phyloP scores from a whole-genome alignment of 2,797 vertebrate genomes.

The Lutjanus campechanus region DNA sequence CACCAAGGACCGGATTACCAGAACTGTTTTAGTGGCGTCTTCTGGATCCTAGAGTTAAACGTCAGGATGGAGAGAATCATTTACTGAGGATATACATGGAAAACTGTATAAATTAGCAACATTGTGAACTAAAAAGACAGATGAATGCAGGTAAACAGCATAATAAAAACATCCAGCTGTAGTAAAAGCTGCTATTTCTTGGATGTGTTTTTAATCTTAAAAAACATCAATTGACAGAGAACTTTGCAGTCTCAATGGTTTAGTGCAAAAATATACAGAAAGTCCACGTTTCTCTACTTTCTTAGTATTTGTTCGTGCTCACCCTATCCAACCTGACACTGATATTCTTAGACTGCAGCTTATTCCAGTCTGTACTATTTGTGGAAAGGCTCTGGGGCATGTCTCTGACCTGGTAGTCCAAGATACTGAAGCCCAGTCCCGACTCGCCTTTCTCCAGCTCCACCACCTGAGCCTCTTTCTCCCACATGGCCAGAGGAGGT shows the following conservation, averaged over 20 bases:
- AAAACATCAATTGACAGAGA: not conserved
- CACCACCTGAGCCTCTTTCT: conserved; percentile 89
- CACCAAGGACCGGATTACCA: conserved; percentile 96
- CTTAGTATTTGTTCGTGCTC: conserved; percentile 40
- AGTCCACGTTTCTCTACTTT: conserved; percentile 21
- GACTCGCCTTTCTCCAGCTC: conserved; percentile 92
- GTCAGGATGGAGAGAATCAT: not conserved
- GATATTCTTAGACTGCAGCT: conserved; percentile 58
- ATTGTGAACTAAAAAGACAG: not conserved
- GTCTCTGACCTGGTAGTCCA: conserved; percentile 94
- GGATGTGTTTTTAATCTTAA: not conserved
- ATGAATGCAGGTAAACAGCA: conserved; percentile 1
- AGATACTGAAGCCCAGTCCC: conserved; percentile 97
- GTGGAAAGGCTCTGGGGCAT: conserved; percentile 60
- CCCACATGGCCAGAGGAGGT: conserved; percentile 95
- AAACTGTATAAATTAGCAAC: not conserved
- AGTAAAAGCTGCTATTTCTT: not conserved
- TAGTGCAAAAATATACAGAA: conserved; percentile 5
- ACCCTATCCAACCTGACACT: conserved; percentile 32
- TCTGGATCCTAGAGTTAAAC: conserved; percentile 89
- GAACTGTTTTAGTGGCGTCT: conserved; percentile 92
- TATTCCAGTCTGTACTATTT: conserved; percentile 67
- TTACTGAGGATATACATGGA: not conserved
- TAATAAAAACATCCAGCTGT: not conserved
- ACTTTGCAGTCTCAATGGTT: conserved; percentile 11